Conservation (phyloP, 37 sponge, comb jelly and placozoan species). For the Agelas oroides region DNA sequence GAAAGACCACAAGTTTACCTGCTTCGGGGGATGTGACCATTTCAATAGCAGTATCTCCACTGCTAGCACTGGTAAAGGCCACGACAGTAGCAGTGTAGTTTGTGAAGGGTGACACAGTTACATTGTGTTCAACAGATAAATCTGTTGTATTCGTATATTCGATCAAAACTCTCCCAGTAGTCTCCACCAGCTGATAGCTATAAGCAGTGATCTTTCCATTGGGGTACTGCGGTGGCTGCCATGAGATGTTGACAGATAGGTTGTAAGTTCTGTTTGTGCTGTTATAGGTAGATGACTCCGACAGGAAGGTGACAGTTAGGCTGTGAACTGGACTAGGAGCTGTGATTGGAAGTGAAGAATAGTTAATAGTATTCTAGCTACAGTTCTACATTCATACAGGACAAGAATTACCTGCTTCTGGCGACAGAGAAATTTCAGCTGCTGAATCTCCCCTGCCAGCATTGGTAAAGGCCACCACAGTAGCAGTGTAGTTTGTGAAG, state of each 20-base stretch:
- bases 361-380: too few species aligned
- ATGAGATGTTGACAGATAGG: constrained; percentile 12
- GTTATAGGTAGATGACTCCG: background rate
- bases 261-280: background rate
- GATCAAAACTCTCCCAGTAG: too few species aligned
- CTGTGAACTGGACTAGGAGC: constrained; percentile 20
- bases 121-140: background rate
- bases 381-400: too few species aligned
- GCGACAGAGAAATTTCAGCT: background rate
- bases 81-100: constrained; percentile 27
- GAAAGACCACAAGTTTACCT: too few species aligned
- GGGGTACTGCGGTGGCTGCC: constrained; percentile 40
- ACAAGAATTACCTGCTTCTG: too few species aligned
- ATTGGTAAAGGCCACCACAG: constrained; percentile 30
- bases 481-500: constrained; percentile 57
- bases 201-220: constrained; percentile 25
- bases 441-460: background rate
- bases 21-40: constrained; percentile 18
- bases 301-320: background rate
- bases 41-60: background rate
- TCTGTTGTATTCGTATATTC: background rate
- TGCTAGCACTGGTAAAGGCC: background rate
- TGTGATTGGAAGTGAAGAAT: background rate
- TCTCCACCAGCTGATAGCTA: too few species aligned
- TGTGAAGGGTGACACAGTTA: constrained; percentile 15